Evolutionary conservation across 92 coral and sea anemone genomes (phyloP).

Genomic region (Umimayanthus kanabou): DNA sequence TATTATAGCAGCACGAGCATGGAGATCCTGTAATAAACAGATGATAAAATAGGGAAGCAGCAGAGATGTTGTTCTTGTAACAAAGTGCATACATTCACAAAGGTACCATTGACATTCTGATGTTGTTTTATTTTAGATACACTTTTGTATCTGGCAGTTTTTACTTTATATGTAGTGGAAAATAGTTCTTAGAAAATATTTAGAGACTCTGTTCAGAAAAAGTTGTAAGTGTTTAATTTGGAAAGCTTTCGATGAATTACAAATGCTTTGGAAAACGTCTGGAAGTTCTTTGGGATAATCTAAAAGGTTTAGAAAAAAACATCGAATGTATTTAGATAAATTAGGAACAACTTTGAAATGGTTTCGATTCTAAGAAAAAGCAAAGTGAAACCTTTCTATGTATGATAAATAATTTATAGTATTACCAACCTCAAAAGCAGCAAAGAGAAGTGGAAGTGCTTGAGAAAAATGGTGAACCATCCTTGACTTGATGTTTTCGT

Average conservation of each 20-base stretch:
- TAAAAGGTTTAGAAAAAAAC: not conserved
- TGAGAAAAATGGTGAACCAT: conserved; percentile 72
- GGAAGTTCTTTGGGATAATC: not conserved
- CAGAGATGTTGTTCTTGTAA: too few relatives aligned
- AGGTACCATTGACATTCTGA: not conserved
- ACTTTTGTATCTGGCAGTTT: too few relatives aligned
- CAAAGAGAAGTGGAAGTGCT: conserved; percentile 82
- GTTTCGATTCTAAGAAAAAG: too few relatives aligned
- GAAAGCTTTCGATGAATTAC: too few relatives aligned
- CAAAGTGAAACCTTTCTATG: too few relatives aligned
- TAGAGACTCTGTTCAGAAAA: not conserved
- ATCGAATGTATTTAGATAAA: not conserved
- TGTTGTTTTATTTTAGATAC: too few relatives aligned
- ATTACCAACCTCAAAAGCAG: conserved; percentile 61
- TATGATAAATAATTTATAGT: not conserved
- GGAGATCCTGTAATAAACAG: conserved; percentile 50
- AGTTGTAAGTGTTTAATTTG: too few relatives aligned
- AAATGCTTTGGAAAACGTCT: not conserved
- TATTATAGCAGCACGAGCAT: conserved; percentile 77
- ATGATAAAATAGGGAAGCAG: not conserved
- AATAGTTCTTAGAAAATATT: too few relatives aligned
- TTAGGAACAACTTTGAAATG: not conserved
- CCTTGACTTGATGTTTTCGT: conserved; percentile 77
- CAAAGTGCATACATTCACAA: too few relatives aligned
- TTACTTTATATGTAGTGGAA: too few relatives aligned